Conservation (phyloP, 2,888 invertebrate genomes). For the Hydriomena furcata region DNA sequence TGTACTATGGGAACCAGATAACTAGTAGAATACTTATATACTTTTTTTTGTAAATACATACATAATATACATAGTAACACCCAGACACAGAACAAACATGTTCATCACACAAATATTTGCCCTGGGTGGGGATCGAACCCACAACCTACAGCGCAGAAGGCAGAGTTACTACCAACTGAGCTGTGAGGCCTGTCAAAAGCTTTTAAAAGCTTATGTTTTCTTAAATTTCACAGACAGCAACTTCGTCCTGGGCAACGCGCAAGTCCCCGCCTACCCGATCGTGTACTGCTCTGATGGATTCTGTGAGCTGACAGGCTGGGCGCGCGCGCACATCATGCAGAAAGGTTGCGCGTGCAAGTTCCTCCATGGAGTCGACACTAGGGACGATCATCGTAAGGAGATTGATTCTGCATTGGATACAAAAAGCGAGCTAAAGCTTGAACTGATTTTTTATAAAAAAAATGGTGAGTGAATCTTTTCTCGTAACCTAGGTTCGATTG, state of each 20-base stretch:
- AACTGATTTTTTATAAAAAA: constrained; percentile 97
- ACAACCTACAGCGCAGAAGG: too few relatives aligned
- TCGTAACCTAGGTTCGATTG: too few relatives aligned
- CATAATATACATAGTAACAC: too few relatives aligned
- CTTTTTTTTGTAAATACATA: too few relatives aligned
- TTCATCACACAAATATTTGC: too few relatives aligned
- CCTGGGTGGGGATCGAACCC: too few relatives aligned
- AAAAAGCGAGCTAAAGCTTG: constrained; percentile 96
- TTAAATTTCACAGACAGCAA: constrained; percentile 90
- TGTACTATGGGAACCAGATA: too few relatives aligned
- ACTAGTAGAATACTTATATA: too few relatives aligned
- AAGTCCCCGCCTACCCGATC: constrained; percentile 95
- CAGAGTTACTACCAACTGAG: too few relatives aligned
- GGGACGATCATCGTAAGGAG: constrained; percentile 93
- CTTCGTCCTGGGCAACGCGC: constrained; percentile 97
- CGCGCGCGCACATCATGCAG: constrained; percentile 98
- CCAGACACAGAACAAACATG: too few relatives aligned
- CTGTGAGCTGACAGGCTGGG: constrained; percentile 97
- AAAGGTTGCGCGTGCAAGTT: constrained; percentile 98
- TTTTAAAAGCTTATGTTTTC: too few relatives aligned
- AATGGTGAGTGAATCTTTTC: constrained; percentile 87
- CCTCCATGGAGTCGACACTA: constrained; percentile 95
- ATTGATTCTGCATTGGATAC: constrained; percentile 95
- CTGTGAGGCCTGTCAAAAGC: too few relatives aligned
- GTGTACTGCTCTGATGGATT: constrained; percentile 98